phyloP scores from a whole-genome alignment of 2,797 vertebrate species.

The Denticeps clupeoides region DNA sequence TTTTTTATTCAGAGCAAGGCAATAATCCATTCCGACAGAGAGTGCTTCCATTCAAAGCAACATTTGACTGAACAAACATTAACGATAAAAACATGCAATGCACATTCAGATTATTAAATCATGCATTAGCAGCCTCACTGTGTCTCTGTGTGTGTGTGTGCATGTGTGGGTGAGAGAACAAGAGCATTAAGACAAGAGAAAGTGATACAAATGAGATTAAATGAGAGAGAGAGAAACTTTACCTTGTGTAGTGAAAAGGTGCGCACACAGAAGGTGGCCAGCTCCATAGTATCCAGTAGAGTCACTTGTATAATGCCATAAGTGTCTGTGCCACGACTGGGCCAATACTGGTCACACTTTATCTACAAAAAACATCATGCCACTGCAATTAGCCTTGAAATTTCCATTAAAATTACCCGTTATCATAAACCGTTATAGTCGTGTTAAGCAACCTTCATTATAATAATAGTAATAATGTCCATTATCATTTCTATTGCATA shows the following conservation, averaged over 20 bases:
- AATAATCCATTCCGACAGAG: constrained; percentile 1
- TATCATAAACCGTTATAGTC: too few relatives aligned
- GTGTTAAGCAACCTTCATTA: too few relatives aligned
- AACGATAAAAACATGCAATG: too few relatives aligned
- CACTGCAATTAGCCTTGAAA: too few relatives aligned
- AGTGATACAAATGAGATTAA: not conserved
- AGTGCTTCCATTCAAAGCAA: not conserved
- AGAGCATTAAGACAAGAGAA: not conserved
- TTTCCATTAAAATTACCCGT: not conserved
- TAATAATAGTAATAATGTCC: too few relatives aligned
- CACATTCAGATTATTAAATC: too few relatives aligned
- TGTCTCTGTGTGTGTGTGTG: not conserved
- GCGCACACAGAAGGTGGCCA: constrained; percentile 89
- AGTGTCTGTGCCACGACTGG: constrained; percentile 82
- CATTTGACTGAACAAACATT: too few relatives aligned
- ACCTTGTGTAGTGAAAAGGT: constrained; percentile 96
- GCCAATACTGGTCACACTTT: constrained; percentile 98
- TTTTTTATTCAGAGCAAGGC: not conserved
- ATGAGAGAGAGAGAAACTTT: constrained; percentile 1
- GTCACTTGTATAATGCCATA: constrained; percentile 88
- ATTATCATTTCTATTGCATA: too few relatives aligned
- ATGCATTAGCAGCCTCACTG: not conserved
- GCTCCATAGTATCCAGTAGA: constrained; percentile 85
- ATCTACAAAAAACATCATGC: constrained; percentile 52
- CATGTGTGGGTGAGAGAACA: not conserved